Conservation (phyloP, 1,140 invertebrate species). For the Pseudomyrmex gracilis region DNA sequence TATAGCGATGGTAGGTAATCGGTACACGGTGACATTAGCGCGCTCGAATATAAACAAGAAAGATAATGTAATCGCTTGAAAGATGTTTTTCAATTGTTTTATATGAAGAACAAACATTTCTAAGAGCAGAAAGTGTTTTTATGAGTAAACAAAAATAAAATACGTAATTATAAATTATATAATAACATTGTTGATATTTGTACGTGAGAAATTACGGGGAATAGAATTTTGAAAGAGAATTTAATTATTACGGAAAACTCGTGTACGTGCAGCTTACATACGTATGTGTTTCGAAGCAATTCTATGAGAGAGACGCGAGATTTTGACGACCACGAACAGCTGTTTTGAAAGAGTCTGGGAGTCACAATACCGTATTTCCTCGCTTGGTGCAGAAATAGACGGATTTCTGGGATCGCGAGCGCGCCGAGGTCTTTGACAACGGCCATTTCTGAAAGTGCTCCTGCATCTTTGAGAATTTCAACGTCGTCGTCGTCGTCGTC, state of each 20-base stretch:
- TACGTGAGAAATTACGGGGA: neutral
- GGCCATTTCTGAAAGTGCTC: conserved; percentile 51
- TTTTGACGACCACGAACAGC: neutral
- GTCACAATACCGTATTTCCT: conserved; percentile 29
- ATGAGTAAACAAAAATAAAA: too few relatives aligned
- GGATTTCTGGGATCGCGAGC: conserved; percentile 42
- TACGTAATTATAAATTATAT: too few relatives aligned
- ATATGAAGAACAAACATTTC: neutral
- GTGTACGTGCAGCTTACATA: neutral
- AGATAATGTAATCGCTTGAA: conserved; percentile 6
- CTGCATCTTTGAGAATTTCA: conserved; percentile 56
- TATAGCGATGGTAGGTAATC: conserved; percentile 33
- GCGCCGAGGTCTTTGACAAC: conserved; percentile 33
- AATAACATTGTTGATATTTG: neutral
- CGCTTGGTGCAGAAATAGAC: conserved; percentile 33
- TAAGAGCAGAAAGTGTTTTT: too few relatives aligned
- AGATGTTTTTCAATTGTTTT: conserved; percentile 7
- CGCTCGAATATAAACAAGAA: conserved; percentile 37
- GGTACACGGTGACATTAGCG: conserved; percentile 29
- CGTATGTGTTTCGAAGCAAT: neutral
- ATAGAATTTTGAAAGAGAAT: neutral
- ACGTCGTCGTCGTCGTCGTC: neutral
- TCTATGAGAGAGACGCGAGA: neutral
- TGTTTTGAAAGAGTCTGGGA: conserved; percentile 19
- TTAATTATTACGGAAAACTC: conserved; percentile 31